Conservation (phyloP, 2,888 invertebrate genomes). For the Argyresthia albistria region DNA sequence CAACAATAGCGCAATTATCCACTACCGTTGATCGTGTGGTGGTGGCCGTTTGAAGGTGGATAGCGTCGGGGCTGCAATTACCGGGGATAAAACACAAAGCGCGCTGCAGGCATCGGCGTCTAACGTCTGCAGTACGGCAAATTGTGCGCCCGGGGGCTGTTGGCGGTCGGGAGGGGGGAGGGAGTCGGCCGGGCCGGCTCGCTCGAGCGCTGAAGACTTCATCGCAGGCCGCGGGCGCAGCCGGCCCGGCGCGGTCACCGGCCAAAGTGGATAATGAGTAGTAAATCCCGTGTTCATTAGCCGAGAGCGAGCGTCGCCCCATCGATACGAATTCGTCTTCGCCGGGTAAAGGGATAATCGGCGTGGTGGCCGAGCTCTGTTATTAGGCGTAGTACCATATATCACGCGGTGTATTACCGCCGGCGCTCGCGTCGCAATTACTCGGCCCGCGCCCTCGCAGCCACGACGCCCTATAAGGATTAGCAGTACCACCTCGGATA, state of each 20-base stretch:
- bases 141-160: conserved; percentile 50
- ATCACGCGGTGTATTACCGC: conserved; percentile 64
- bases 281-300: conserved; percentile 66
- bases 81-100: conserved; percentile 57
- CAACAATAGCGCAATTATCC: conserved; percentile 65
- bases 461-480: conserved; percentile 37
- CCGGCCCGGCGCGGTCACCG: conserved; percentile 25
- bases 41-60: conserved; percentile 39
- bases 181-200: conserved; percentile 12
- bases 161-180: conserved; percentile 15
- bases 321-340: conserved; percentile 66
- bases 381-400: conserved; percentile 68
- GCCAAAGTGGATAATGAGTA: conserved; percentile 69
- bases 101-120: conserved; percentile 43
- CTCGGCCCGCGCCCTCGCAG: conserved; percentile 37
- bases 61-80: conserved; percentile 50
- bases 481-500: conserved; percentile 2
- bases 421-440: conserved; percentile 64
- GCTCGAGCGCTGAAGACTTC: conserved; percentile 50
- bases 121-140: conserved; percentile 36
- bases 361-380: conserved; percentile 49
- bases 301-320: conserved; percentile 48
- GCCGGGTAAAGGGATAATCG: conserved; percentile 65
- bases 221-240: conserved; percentile 36
- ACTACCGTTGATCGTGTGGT: conserved; percentile 52